These are phyloP conservation scores for Ramazzottius varieornatus DNA, from an alignment of 2,888 invertebrate species.

Conservation along the genomic window DNA sequence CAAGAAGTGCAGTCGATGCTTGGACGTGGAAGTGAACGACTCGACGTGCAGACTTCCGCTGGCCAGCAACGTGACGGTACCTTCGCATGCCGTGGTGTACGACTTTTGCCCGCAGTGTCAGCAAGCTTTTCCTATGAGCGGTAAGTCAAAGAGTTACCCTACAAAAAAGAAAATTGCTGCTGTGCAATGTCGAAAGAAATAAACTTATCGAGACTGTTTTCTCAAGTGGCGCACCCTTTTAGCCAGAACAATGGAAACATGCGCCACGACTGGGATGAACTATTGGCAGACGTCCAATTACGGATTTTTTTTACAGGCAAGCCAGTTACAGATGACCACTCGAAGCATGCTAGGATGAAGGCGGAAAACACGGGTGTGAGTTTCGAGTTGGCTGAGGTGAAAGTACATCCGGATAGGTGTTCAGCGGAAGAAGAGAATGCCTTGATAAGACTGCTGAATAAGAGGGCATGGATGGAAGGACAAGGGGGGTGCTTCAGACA, in stretches of 20 bases:
- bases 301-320: no score
- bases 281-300: no score
- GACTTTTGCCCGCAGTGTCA: neutral
- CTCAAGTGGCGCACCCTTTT: no score
- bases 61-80: neutral
- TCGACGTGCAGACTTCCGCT: neutral
- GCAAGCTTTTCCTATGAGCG: neutral
- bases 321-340: no score
- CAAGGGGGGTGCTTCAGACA: neutral
- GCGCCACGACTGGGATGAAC: no score
- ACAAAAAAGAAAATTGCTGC: no score
- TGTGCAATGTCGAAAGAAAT: no score
- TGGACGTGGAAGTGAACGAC: neutral
- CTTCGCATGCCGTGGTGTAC: neutral
- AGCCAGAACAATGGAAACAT: no score
- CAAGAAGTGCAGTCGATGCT: neutral
- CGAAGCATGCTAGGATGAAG: no score
- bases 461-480: neutral
- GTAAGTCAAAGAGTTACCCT: no score
- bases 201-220: no score
- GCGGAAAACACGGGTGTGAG: neutral
- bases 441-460: neutral
- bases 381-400: neutral
- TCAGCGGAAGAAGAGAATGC: neutral
- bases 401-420: neutral